Conservation (phyloP, 2,888 invertebrate species). For the Nemotelus pantherinus region DNA sequence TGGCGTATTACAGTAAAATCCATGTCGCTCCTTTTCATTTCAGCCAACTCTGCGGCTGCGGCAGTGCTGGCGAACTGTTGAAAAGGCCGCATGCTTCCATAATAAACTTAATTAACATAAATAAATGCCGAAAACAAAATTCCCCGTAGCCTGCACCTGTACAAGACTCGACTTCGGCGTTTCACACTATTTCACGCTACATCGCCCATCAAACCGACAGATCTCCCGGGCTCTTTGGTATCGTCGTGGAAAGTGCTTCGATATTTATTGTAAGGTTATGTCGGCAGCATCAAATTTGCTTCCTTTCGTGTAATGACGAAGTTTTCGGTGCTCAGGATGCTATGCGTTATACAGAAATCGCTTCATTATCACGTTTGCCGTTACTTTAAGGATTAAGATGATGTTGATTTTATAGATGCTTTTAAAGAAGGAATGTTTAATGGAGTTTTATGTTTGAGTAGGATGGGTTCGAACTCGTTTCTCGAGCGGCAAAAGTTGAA, state of each 20-base stretch:
- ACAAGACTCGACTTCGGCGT: background rate
- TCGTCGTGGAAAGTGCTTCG: background rate
- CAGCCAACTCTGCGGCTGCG: constrained; percentile 28
- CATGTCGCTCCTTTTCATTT: constrained; percentile 28
- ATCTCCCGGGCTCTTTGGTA: background rate
- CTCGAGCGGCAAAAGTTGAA: too few relatives aligned
- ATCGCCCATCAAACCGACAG: background rate
- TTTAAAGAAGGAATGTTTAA: background rate
- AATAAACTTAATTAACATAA: constrained; percentile 42
- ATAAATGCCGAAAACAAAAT: constrained; percentile 36
- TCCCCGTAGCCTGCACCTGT: constrained; percentile 37
- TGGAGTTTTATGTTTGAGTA: too few relatives aligned
- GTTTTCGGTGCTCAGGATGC: background rate
- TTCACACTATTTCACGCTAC: background rate
- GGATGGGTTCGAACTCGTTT: too few relatives aligned
- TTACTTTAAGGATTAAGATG: constrained; percentile 8
- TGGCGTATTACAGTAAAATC: background rate
- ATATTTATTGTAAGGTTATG: constrained; percentile 25
- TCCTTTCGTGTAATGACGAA: constrained; percentile 17
- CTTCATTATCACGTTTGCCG: constrained; percentile 34
- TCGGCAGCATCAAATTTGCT: background rate
- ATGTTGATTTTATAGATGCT: constrained; percentile 10
- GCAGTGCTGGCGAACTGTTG: constrained; percentile 28
- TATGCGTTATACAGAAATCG: constrained; percentile 5
- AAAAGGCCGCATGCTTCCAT: constrained; percentile 37